Conservation (phyloP, 2,797 vertebrate species). For the Taeniopygia guttata region DNA sequence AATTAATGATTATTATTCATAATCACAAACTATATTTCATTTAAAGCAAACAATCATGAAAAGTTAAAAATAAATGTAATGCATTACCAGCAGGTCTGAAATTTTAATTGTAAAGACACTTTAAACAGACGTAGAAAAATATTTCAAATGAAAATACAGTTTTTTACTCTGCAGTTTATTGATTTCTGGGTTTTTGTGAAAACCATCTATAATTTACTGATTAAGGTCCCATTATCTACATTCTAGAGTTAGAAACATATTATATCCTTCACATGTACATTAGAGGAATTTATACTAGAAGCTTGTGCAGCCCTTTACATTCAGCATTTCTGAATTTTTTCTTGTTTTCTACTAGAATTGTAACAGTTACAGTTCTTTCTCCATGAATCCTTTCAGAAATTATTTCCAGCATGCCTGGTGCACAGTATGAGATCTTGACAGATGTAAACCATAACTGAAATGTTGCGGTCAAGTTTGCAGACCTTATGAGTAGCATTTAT, state of each 20-base stretch:
- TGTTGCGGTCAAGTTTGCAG: background rate
- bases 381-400: background rate
- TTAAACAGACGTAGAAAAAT: background rate
- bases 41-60: background rate
- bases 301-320: background rate
- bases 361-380: background rate
- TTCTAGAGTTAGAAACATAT: background rate
- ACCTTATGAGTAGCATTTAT: background rate
- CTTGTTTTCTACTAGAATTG: background rate
- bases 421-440: background rate
- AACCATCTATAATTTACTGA: background rate
- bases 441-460: background rate
- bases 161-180: background rate
- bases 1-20: background rate
- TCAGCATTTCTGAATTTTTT: background rate
- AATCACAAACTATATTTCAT: background rate
- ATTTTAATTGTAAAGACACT: background rate
- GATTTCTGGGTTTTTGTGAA: background rate
- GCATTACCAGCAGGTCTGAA: background rate
- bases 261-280: background rate
- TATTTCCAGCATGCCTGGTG: background rate
- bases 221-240: background rate
- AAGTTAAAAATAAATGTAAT: background rate
- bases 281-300: background rate
- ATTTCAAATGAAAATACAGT: accelerated